Base-by-base conservation (phyloP, 2,888 invertebrate genomes). In the Nomada lathburiana region DNA sequence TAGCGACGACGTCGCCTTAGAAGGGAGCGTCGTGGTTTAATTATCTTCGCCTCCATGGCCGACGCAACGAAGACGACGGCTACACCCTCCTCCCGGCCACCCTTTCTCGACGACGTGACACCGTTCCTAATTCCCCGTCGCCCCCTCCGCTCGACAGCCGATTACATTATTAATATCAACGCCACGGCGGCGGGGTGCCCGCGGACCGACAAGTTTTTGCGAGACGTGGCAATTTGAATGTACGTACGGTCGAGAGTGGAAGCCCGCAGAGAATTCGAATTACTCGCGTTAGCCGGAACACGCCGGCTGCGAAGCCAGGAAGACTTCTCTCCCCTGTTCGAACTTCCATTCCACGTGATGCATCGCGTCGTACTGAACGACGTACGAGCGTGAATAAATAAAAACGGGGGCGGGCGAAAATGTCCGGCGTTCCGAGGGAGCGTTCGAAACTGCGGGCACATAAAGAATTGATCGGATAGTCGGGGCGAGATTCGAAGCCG, bases 91-190 rank as follows among this genome's bases (percentile, higher is more conserved):
- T 7, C 76, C 74, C 62, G 53, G 23, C 16, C 72, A 59, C 68
- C 75, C 67, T 69, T 83, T 68, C 81, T 63, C 87, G 82, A 85
- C 89, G 88, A 90, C 89, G 89, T 89, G 90, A 88, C 90, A 88
- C 86, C 86, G 81, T 88, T 86, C 82, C 88, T 88, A 90, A 91
- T 91, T 89, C 83, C 16, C 16, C 50, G 16, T 5, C 20, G 9
- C 11, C 55, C 60, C 3, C 16, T 16, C 18, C 13, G 60, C n/a
- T 59, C 7, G 23, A 2, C 26, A 16, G 78, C 82, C 88, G 90
- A 90, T 91, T 91, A 89, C 88, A 89, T 91, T 91, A 91, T 91
- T 91, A 90, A 91, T 90, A 88, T 86, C 86, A 82, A 80, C 82
- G 82, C 83, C 76, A 63, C 18, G 65, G 69, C 67, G 83, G 77